Conservation (phyloP, 2,113 vertebrate genomes). For the Protobothrops mucrosquamatus region DNA sequence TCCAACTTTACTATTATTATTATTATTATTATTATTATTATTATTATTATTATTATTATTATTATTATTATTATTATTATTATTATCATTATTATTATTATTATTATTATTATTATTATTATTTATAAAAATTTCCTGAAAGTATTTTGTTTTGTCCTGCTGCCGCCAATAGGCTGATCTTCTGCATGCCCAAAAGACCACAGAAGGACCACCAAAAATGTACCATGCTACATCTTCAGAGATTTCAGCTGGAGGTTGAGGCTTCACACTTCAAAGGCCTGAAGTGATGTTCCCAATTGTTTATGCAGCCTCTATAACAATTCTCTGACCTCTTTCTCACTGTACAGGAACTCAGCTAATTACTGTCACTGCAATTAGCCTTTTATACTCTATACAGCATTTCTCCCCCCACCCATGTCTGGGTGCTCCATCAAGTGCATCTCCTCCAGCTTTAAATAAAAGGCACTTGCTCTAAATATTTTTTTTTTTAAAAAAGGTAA, state of each 20-base stretch:
- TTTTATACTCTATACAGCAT: slow-evolving; percentile 10
- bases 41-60: too few relatives aligned
- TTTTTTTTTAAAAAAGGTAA: slow-evolving; percentile 14
- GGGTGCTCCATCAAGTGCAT: neutral
- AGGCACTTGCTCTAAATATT: slow-evolving; percentile 8
- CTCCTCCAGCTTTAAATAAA: neutral
- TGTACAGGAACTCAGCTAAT: slow-evolving; percentile 18
- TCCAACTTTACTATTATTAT: too few relatives aligned
- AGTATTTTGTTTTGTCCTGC: neutral
- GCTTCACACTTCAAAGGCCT: neutral
- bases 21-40: too few relatives aligned
- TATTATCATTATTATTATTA: too few relatives aligned
- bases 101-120: neutral
- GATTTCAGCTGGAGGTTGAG: neutral
- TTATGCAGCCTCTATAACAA: neutral
- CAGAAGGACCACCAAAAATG: neutral
- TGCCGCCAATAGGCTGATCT: neutral
- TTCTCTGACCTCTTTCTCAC: neutral
- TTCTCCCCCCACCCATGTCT: slow-evolving; percentile 17
- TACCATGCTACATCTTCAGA: neutral
- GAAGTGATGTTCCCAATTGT: neutral
- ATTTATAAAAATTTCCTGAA: neutral
- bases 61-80: too few relatives aligned
- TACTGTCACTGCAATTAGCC: slow-evolving; percentile 4
- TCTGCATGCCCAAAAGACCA: neutral